phyloP scores from a whole-genome alignment of 23 tunicate genomes.

The Ciona savignyi region DNA sequence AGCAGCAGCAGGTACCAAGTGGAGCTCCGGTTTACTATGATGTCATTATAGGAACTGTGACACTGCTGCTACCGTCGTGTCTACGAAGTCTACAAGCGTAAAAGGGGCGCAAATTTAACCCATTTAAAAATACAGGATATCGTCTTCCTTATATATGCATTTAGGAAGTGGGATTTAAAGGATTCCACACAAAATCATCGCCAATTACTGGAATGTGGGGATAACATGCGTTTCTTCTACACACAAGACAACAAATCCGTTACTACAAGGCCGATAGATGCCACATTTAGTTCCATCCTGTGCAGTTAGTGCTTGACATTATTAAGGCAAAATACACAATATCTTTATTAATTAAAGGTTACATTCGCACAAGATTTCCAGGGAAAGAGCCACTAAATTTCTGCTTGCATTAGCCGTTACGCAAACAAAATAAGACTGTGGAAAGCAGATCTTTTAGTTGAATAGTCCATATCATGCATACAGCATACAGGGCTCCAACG shows the following conservation, averaged over 20 bases:
- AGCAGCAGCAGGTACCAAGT: background rate
- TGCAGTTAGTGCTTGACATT: background rate
- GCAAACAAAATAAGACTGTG: too few species aligned
- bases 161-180: too few species aligned
- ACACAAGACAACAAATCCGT: background rate
- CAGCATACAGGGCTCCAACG: background rate
- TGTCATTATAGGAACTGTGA: too few species aligned
- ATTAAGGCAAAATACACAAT: conserved; percentile 1
- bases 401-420: too few species aligned
- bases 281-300: background rate
- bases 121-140: background rate
- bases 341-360: background rate
- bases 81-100: background rate
- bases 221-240: background rate
- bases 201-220: background rate
- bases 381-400: too few species aligned
- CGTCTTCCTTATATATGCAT: too few species aligned
- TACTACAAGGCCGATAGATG: background rate
- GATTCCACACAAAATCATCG: too few species aligned
- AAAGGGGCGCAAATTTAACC: background rate
- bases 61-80: background rate
- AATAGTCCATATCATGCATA: background rate
- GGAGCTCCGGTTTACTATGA: background rate
- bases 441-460: background rate
- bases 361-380: background rate